These are phyloP conservation scores for Megaleporinus macrocephalus DNA, from an alignment of 2,113 vertebrate genomes.

Conservation along the genomic window DNA sequence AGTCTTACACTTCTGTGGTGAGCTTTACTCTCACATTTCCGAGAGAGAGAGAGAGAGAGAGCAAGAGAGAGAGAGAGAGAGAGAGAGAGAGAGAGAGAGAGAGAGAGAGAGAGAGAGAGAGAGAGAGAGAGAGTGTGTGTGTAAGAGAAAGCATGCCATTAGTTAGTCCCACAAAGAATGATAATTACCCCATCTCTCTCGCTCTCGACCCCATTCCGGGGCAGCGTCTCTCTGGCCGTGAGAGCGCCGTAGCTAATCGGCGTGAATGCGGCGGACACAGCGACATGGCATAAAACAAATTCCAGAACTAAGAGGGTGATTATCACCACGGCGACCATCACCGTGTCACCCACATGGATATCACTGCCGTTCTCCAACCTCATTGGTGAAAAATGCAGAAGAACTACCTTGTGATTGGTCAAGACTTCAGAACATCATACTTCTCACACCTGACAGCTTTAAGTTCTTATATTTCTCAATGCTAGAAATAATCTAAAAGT, in stretches of 20 bases:
- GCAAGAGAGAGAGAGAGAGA: background rate
- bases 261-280: conserved; percentile 14
- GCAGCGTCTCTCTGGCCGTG: conserved; percentile 13
- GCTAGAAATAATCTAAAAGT: conserved; percentile 20
- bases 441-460: conserved; percentile 22
- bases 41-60: conserved; percentile 7
- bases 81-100: conserved; percentile 1
- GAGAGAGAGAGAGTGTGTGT: conserved; percentile 17
- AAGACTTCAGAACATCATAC: conserved; percentile 22
- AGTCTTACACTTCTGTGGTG: background rate
- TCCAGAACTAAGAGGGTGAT: conserved; percentile 46
- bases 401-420: background rate
- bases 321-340: conserved; percentile 42
- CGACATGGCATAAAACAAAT: conserved; percentile 59
- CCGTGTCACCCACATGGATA: conserved; percentile 29
- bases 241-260: conserved; percentile 44
- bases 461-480: conserved; percentile 15
- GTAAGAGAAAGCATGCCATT: conserved; percentile 15
- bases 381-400: background rate
- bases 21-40: background rate
- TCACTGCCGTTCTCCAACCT: conserved; percentile 8
- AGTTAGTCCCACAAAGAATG: conserved; percentile 15
- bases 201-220: conserved; percentile 19
- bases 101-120: conserved; percentile 11
- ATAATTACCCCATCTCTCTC: background rate